phyloP scores from a whole-genome alignment of 2,797 vertebrate species.

The Allobates femoralis region DNA sequence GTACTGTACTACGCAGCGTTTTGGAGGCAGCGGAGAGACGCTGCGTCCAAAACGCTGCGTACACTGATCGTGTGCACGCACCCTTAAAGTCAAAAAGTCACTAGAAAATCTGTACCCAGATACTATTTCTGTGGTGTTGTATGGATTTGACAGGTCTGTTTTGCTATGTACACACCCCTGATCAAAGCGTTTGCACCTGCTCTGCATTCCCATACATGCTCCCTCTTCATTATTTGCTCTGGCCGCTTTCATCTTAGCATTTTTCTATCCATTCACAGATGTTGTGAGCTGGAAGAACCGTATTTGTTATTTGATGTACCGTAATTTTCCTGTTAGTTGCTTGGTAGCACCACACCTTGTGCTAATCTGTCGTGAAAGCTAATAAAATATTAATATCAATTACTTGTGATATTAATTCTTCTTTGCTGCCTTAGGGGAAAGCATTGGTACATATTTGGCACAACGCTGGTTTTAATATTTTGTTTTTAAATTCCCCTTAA shows the following conservation, averaged over 20 bases:
- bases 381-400: slow-evolving; percentile 58
- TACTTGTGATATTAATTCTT: slow-evolving; percentile 49
- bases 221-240: not conserved
- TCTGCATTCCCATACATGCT: not conserved
- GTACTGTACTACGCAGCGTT: too few species aligned
- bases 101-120: not conserved
- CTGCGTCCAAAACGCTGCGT: too few species aligned
- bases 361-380: slow-evolving; percentile 48
- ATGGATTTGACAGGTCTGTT: not conserved
- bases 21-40: too few species aligned
- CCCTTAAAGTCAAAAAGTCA: too few species aligned
- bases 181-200: not conserved
- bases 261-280: slow-evolving; percentile 23
- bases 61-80: too few species aligned
- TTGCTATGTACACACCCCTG: not conserved
- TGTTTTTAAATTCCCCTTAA: slow-evolving; percentile 24
- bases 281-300: slow-evolving; percentile 39
- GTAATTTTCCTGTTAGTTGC: slow-evolving; percentile 31
- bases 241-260: not conserved
- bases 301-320: slow-evolving; percentile 47
- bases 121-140: not conserved
- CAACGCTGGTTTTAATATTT: not conserved
- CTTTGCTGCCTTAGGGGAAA: slow-evolving; percentile 15
- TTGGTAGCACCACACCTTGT: slow-evolving; percentile 49
- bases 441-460: not conserved